Percentiles rank a stretch among this genome's conserved stretches.
Conservation (phyloP, 2,113 vertebrate species). For the Rhinogobius similis region DNA sequence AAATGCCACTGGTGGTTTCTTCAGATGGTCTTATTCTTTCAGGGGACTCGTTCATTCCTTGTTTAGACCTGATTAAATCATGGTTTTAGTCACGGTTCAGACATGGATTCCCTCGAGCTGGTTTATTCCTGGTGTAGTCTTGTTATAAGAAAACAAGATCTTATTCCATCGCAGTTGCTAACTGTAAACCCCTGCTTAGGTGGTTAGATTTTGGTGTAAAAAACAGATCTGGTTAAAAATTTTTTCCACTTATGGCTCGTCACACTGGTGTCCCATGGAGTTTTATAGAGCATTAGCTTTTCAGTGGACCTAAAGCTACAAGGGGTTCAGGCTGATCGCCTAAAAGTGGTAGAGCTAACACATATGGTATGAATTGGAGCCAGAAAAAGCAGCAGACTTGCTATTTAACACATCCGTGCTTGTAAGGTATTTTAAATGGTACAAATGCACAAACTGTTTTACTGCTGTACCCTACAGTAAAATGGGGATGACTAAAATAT, state of each 20-base stretch:
- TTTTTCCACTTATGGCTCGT: background rate
- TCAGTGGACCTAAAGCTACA: slow-evolving; percentile 9
- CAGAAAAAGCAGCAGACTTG: slow-evolving; percentile 10
- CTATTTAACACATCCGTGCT: slow-evolving; percentile 24
- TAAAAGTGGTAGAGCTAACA: slow-evolving; percentile 23
- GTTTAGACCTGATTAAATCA: background rate
- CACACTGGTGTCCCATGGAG: background rate
- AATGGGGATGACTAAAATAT: background rate
- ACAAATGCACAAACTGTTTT: background rate
- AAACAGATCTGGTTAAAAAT: background rate
- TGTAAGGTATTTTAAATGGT: slow-evolving; percentile 1
- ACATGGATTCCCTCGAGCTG: background rate
- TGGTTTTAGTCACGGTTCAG: background rate
- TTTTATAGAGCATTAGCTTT: slow-evolving; percentile 17
- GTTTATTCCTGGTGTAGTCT: background rate
- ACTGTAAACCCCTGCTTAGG: background rate
- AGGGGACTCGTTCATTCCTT: background rate
- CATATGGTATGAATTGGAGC: slow-evolving; percentile 36
- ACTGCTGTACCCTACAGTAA: background rate
- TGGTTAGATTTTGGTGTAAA: background rate
- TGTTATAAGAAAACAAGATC: background rate
- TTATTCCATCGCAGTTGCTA: background rate
- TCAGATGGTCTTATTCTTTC: background rate
- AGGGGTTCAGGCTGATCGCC: slow-evolving; percentile 21
- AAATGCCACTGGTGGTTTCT: background rate